Conservation (phyloP, 2,797 vertebrate genomes). For the Masticophis lateralis region DNA sequence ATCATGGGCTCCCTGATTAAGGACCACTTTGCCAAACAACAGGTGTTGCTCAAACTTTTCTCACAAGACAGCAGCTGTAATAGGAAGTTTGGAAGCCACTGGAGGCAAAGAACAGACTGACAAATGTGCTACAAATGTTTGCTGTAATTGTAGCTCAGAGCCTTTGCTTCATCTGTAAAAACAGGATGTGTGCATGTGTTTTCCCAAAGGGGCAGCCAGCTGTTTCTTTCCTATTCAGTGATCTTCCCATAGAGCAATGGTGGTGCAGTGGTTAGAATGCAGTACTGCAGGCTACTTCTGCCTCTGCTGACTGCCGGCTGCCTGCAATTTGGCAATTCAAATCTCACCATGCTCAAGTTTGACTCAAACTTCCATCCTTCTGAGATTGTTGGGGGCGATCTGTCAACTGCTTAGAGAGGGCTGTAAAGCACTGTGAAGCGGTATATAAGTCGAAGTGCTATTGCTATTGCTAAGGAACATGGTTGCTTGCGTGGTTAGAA, state of each 20-base stretch:
- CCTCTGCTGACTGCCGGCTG: no score
- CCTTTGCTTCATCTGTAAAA: background rate
- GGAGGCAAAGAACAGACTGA: background rate
- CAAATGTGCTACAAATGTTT: background rate
- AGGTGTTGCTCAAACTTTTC: slow-evolving; percentile 69
- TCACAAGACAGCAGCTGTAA: rapidly evolving
- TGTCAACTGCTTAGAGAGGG: no score
- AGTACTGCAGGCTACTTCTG: no score
- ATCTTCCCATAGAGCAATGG: background rate
- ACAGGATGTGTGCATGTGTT: background rate
- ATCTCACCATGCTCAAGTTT: no score
- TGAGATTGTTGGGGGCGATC: no score
- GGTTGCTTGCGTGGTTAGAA: background rate
- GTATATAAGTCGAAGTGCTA: no score
- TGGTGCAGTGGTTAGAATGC: no score
- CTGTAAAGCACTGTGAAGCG: no score
- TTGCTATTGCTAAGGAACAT: background rate
- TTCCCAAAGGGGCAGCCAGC: background rate
- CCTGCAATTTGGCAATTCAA: no score
- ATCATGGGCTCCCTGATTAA: slow-evolving; percentile 95
- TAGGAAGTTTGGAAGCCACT: background rate
- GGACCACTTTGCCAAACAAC: slow-evolving; percentile 81
- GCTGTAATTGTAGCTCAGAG: background rate
- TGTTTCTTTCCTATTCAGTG: background rate
- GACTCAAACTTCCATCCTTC: no score